Evolutionary conservation across 1,140 invertebrate genomes (phyloP).

Genomic region (Oryctes rhinoceros): DNA sequence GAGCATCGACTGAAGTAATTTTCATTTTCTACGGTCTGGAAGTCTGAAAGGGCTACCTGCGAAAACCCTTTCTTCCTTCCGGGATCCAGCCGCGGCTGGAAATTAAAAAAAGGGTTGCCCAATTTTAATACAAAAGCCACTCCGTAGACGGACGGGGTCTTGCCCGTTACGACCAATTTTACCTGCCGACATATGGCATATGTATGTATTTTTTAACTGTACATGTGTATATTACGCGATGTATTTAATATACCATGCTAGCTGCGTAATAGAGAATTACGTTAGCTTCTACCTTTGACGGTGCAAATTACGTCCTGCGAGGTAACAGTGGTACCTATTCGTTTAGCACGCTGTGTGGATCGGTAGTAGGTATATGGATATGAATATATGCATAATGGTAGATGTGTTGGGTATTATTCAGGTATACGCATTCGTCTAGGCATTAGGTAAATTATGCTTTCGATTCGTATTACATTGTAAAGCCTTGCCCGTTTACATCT

Average conservation of each 20-base stretch:
- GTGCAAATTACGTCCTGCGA: not conserved
- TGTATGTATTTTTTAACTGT: no score
- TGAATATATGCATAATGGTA: not conserved
- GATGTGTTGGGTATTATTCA: not conserved
- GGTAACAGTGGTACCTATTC: not conserved
- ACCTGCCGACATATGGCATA: slow-evolving; percentile 56
- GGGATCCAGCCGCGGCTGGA: slow-evolving; percentile 48
- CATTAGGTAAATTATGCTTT: no score
- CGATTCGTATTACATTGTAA: no score
- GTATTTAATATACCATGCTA: not conserved
- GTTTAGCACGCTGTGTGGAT: not conserved
- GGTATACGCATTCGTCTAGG: no score
- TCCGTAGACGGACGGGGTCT: not conserved
- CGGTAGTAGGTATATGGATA: not conserved
- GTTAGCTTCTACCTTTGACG: slow-evolving; percentile 24
- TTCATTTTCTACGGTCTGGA: slow-evolving; percentile 51
- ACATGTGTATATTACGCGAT: slow-evolving; percentile 45
- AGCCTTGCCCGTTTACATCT: no score
- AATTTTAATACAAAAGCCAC: slow-evolving; percentile 54
- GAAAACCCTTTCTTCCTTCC: slow-evolving; percentile 58
- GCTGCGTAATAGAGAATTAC: slow-evolving; percentile 20
- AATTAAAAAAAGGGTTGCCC: slow-evolving; percentile 59
- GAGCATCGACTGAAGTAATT: slow-evolving; percentile 57
- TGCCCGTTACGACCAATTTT: slow-evolving; percentile 51
- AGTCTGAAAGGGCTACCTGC: slow-evolving; percentile 58